Conservation (phyloP, 2,888 invertebrate species). For the Pycnomerus fuliginosus region DNA sequence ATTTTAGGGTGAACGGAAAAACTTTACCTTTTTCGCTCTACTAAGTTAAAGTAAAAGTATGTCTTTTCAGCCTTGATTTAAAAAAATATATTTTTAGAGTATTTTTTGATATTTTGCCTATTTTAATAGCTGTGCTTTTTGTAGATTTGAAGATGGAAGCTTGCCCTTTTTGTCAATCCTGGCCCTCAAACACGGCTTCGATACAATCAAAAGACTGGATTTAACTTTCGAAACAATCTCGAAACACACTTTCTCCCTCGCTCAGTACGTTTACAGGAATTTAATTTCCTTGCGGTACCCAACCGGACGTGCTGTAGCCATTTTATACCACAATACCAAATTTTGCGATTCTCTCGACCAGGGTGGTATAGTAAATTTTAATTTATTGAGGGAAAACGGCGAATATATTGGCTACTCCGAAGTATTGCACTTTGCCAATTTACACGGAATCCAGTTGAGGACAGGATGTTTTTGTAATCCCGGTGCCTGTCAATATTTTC, state of each 20-base stretch:
- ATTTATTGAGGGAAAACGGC: conserved; percentile 75
- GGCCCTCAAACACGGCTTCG: conserved; percentile 80
- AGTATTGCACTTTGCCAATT: conserved; percentile 84
- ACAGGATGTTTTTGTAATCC: conserved; percentile 98
- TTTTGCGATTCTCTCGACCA: conserved; percentile 66
- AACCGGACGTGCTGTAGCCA: conserved; percentile 69
- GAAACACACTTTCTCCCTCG: conserved; percentile 72
- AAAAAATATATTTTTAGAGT: too few relatives aligned
- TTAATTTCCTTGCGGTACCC: conserved; percentile 66
- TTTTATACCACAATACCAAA: conserved; percentile 72
- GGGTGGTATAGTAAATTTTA: conserved; percentile 88
- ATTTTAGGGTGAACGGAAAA: too few relatives aligned
- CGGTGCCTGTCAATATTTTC: conserved; percentile 85
- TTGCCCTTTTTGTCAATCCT: conserved; percentile 82
- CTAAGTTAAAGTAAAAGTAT: too few relatives aligned
- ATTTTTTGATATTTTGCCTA: background rate
- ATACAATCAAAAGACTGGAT: conserved; percentile 65
- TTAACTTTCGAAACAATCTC: conserved; percentile 68
- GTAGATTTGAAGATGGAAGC: conserved; percentile 94
- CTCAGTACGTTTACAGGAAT: conserved; percentile 68
- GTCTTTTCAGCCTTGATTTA: too few relatives aligned
- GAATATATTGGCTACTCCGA: conserved; percentile 86
- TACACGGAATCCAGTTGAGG: conserved; percentile 82
- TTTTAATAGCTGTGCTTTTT: conserved; percentile 30
- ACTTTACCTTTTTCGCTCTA: too few relatives aligned